phyloP scores from a whole-genome alignment of 1,140 invertebrate genomes.

The Leptinotarsa lineolata region DNA sequence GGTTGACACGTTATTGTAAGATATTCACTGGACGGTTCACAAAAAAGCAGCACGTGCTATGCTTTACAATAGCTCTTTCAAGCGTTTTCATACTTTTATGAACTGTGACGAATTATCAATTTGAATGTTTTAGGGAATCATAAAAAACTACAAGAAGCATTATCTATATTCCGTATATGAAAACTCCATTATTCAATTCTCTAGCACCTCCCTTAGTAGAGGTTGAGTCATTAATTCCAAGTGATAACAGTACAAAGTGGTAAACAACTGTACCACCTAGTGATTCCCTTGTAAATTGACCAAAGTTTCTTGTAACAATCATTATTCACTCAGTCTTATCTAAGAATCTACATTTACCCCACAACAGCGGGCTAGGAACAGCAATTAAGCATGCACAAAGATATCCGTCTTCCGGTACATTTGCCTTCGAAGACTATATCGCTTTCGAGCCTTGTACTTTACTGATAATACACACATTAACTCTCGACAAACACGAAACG shows the following conservation, averaged over 20 bases:
- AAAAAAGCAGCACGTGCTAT: no score
- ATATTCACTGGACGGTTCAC: no score
- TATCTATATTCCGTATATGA: no score
- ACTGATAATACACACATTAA: constrained; percentile 50
- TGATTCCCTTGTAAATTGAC: constrained; percentile 39
- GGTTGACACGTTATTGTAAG: no score
- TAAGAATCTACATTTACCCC: constrained; percentile 36
- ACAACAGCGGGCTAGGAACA: constrained; percentile 43
- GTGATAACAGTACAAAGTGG: not conserved
- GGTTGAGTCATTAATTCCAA: not conserved
- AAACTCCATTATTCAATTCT: no score
- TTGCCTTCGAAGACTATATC: constrained; percentile 50
- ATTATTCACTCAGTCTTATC: constrained; percentile 47
- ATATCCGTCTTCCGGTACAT: constrained; percentile 54
- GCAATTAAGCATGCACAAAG: constrained; percentile 54
- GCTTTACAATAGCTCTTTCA: no score
- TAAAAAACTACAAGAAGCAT: no score
- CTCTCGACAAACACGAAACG: constrained; percentile 44
- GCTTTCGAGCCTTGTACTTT: constrained; percentile 45
- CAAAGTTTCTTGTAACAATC: constrained; percentile 43
- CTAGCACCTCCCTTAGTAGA: no score
- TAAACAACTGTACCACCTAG: constrained; percentile 30
- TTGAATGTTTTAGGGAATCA: no score
- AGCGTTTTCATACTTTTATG: no score
- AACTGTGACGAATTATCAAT: no score